Evolutionary conservation across 2,113 vertebrate genomes (phyloP).

Genomic region (Dromiciops gliroides): DNA sequence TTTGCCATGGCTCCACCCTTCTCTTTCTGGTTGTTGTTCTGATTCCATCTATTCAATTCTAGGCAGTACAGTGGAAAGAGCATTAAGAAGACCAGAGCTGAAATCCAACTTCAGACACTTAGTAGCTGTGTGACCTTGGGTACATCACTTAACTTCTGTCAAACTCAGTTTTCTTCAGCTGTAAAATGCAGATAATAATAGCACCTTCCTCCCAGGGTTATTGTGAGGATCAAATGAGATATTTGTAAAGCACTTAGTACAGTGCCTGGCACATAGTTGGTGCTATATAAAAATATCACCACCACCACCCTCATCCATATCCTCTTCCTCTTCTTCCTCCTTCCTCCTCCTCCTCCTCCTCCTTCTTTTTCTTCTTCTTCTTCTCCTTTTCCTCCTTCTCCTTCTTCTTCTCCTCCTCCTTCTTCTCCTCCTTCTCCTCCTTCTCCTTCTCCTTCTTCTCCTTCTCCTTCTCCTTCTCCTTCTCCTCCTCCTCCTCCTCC

Average conservation of each 20-base stretch:
- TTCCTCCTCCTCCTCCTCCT: too few species aligned
- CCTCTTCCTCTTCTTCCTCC: too few species aligned
- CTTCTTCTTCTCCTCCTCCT: too few species aligned
- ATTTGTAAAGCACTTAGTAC: background rate
- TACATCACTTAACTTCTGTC: background rate
- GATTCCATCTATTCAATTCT: background rate
- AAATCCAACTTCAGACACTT: background rate
- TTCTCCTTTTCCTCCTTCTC: too few species aligned
- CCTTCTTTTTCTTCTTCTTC: too few species aligned
- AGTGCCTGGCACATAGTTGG: too few species aligned
- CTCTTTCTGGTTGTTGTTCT: background rate
- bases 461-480: too few species aligned
- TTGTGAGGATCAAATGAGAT: background rate
- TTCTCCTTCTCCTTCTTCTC: too few species aligned
- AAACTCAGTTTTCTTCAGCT: background rate
- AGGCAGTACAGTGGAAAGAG: background rate
- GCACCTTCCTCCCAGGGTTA: background rate
- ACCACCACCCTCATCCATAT: too few species aligned
- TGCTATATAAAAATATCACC: background rate
- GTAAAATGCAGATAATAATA: background rate
- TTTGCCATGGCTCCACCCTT: background rate
- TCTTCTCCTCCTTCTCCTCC: too few species aligned
- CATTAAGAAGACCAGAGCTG: background rate
- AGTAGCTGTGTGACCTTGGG: background rate
- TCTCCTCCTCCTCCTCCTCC: too few species aligned